These are phyloP conservation scores for Taenaris catops DNA, from an alignment of 2,888 invertebrate species.

Conservation along the genomic window DNA sequence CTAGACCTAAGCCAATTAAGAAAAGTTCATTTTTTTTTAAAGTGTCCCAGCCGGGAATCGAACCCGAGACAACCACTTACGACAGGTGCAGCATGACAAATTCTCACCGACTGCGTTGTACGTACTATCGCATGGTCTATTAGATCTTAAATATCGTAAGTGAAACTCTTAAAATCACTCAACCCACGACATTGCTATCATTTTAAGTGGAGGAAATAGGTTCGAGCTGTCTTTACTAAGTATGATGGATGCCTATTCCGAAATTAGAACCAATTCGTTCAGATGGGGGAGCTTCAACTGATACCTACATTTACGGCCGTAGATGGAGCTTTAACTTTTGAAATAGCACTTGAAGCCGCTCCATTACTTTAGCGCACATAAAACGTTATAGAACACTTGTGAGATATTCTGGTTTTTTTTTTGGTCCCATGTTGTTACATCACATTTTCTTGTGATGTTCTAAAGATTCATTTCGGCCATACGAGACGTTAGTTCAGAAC, in stretches of 20 bases:
- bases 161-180: constrained; percentile 12
- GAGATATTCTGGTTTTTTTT: neutral
- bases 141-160: neutral
- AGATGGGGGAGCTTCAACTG: constrained; percentile 40
- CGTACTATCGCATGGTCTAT: neutral
- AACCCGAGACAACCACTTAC: too few species aligned
- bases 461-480: too few species aligned
- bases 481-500: too few species aligned
- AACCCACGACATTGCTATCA: constrained; percentile 13
- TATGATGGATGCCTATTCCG: constrained; percentile 62
- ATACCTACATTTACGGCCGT: constrained; percentile 8
- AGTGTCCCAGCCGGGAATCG: too few species aligned
- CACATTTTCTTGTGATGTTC: too few species aligned
- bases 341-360: constrained; percentile 2
- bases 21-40: too few species aligned
- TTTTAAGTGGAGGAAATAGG: constrained; percentile 41
- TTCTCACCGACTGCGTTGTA: too few species aligned
- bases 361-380: constrained; percentile 1
- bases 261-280: constrained; percentile 63
- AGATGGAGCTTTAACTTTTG: constrained; percentile 4
- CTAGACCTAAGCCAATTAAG: too few species aligned
- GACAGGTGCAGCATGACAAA: too few species aligned
- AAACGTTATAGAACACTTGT: constrained; percentile 1
- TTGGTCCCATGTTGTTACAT: too few species aligned
- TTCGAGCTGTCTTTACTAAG: constrained; percentile 47